Base-by-base conservation (phyloP, 2,113 vertebrate genomes). In the Candoia aspera region DNA sequence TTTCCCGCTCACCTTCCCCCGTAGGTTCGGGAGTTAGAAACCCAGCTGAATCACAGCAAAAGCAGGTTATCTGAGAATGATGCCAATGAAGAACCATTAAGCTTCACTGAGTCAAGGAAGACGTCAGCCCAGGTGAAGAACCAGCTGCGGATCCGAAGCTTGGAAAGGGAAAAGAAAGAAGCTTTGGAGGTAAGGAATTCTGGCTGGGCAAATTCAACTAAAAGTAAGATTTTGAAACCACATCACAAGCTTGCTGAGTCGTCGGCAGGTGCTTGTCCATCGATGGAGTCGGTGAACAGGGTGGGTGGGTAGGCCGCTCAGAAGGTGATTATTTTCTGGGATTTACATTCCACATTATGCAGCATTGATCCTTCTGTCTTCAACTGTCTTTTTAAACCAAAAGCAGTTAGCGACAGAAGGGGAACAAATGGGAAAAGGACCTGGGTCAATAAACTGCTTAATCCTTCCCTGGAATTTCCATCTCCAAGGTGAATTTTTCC, bases 21-120 rank as follows among this genome's bases (percentile, higher is more conserved):
- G 54, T 86, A 99, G 99, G 96, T 99, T 24, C 97, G 98, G 60
- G 98, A 99, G 42, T 97, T 99, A 46, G 99, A 99, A 96, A 98
- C 96, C 93, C 98, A 98, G 91, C 23, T 99, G 95, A 96, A 95
- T 37, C 97, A 97, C 33, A 93, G 92, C 3, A 97, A 87, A 93
- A 97, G 94, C 89, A 97, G 95, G 90, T 6, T 59, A 1, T 96
- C 96, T 2, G 88, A 96, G 23, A 91, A 91, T 8, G 94, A 95
- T 37, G 12, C 60, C 10, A 95, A 98, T 17, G 97, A 98, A 1
- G 97, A 98, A 58, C 87, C 96, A 33, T 54, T 96, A 26, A 73
- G 93, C 1, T 37, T 91, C 6, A 73, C 95, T 26, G 94, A 96
- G 57, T 55, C 95, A 2, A 97, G 94, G 95, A 99, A 97, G 95